Evolutionary conservation across 2,113 vertebrate species (phyloP), one percentile per base, ranked within the genome.

Genomic region (Pelobates fuscus): DNA sequence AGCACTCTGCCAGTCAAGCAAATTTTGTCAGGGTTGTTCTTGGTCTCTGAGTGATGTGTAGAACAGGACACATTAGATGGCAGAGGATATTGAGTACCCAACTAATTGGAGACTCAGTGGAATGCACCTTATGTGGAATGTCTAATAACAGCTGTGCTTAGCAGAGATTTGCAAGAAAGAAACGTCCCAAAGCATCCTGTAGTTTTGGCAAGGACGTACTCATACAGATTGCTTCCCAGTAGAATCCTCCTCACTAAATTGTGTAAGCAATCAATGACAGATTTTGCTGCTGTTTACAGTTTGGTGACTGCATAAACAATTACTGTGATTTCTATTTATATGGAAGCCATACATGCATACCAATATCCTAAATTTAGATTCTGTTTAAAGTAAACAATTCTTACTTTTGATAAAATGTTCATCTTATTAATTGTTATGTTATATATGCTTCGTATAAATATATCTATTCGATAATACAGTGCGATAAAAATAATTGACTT

Each of bases 131-230:
- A 60, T 29, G 58, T 29, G 58, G 14, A 60, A 29, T 60, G 58
- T 60, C 58, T 60, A 60, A 32, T 62, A 62, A 30, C 60, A 20
- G 60, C 60, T 62, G 60, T 62, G 27, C 30, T 32, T 62, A 62
- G 60, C 29, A 32, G 29, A 62, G 27, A 32, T 27, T 32, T 62
- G 17, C 57, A 59, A 59, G 29, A 62, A 62, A 32, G 27, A 62
- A 32, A 30, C 32, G 29, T 37, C n/a, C 60, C 29, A 32, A 62
- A 20, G 26, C 29, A 11, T 21, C 29, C 3, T 37, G n/a, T 32
- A 62, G 29, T 37, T 62, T 62, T 32, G 29, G 27, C 60, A 62
- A n/a, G 32, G 26, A 62, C 8, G 7, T 32, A 17, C 60, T 62
- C 29, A 8, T 32, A 62, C 60, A 32, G 60, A 62, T 26, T 6